Evolutionary conservation across 2,888 invertebrate species (phyloP).

Genomic region (Calameuta filiformis): DNA sequence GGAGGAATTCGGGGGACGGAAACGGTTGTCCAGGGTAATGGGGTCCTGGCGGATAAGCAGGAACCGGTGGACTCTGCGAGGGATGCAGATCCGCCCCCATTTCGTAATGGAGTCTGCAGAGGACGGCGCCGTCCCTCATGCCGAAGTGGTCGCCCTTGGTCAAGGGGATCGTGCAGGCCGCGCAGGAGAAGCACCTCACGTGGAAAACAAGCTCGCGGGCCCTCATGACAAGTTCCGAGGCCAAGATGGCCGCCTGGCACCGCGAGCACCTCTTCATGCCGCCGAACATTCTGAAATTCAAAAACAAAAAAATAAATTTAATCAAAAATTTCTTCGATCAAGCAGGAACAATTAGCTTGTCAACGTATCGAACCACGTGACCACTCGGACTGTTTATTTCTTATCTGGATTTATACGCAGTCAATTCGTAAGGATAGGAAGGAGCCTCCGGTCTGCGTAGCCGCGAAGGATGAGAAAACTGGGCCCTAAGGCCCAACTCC

Average conservation of each 20-base stretch:
- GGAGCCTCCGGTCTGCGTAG: background rate
- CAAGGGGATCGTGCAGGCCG: conserved; percentile 85
- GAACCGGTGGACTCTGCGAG: conserved; percentile 61
- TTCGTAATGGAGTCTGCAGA: conserved; percentile 84
- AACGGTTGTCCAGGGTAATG: conserved; percentile 71
- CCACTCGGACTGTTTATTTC: background rate
- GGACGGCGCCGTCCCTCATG: conserved; percentile 87
- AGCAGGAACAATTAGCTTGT: background rate
- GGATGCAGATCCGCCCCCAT: conserved; percentile 66
- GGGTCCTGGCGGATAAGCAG: conserved; percentile 62
- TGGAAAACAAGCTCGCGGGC: conserved; percentile 94
- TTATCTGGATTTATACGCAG: background rate
- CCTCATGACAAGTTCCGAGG: conserved; percentile 94
- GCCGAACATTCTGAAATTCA: conserved; percentile 80
- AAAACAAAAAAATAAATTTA: background rate
- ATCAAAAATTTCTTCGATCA: background rate
- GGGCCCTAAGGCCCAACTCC: conserved; percentile 33
- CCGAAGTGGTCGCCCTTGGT: conserved; percentile 96
- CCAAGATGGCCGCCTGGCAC: conserved; percentile 88
- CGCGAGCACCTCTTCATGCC: conserved; percentile 87
- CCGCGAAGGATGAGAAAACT: conserved; percentile 30
- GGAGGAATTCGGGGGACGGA: conserved; percentile 68
- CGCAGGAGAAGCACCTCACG: conserved; percentile 94
- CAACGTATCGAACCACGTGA: background rate
- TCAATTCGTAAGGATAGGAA: background rate